These are phyloP conservation scores for Melanocharis versteri DNA, from an alignment of 2,113 vertebrate genomes.

Conservation along the genomic window DNA sequence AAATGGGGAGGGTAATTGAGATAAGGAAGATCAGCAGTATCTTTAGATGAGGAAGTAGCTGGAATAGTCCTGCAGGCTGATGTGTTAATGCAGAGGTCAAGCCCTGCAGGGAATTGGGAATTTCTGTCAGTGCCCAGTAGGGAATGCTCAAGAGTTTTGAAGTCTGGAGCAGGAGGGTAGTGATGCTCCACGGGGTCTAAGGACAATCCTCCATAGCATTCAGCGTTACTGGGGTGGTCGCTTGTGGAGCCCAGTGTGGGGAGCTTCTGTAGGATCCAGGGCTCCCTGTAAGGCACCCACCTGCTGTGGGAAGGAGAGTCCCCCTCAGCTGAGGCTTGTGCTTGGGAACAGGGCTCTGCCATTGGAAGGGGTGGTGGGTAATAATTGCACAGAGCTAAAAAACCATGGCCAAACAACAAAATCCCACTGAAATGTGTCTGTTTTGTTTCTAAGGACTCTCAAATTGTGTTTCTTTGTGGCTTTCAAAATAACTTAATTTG, in stretches of 20 bases:
- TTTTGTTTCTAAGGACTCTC: not conserved
- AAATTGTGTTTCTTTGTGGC: not conserved
- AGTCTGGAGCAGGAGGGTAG: not conserved
- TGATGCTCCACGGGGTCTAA: accelerated
- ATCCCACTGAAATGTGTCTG: not conserved
- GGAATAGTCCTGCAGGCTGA: not conserved
- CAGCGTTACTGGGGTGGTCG: not conserved
- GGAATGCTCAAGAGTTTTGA: not conserved
- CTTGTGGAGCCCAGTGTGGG: not conserved
- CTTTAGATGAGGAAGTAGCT: not conserved
- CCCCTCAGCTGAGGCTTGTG: not conserved
- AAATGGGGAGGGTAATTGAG: too few species aligned
- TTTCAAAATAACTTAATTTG: not conserved
- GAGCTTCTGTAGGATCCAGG: not conserved
- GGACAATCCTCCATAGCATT: accelerated
- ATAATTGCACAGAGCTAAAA: not conserved
- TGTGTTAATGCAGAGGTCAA: not conserved
- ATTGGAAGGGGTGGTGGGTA: accelerated
- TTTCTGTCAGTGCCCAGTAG: not conserved
- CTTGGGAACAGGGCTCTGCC: not conserved
- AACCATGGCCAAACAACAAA: not conserved
- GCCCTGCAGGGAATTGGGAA: accelerated
- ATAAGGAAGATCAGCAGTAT: too few species aligned
- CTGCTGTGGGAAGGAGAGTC: not conserved
- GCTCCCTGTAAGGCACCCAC: too few species aligned